Evolutionary conservation across 1,140 invertebrate genomes (phyloP).

Genomic region (Macrobrachium rosenbergii): DNA sequence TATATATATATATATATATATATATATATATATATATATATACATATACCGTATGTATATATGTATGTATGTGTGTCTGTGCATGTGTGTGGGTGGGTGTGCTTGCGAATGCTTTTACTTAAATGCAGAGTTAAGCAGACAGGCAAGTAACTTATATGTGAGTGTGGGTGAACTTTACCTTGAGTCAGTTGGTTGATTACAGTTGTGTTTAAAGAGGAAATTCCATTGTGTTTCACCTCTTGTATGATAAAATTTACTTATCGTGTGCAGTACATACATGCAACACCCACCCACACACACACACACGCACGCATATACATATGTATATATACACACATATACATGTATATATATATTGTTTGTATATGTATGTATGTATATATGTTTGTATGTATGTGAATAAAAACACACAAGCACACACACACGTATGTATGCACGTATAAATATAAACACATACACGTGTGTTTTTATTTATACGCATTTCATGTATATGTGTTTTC

Average conservation of each 20-base stretch:
- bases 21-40: conserved; percentile 29
- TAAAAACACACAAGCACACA: too few species aligned
- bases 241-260: neutral
- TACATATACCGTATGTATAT: neutral
- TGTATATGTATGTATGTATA: neutral
- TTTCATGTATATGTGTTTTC: too few species aligned
- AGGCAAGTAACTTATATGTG: neutral
- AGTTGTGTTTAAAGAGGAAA: too few species aligned
- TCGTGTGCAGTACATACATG: neutral
- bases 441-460: too few species aligned
- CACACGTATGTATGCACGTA: too few species aligned
- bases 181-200: neutral
- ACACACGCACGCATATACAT: too few species aligned
- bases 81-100: neutral
- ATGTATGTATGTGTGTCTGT: neutral
- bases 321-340: too few species aligned
- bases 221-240: too few species aligned
- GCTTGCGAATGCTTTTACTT: neutral
- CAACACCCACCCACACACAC: too few species aligned
- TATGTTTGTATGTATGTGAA: too few species aligned
- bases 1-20: conserved; percentile 26
- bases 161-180: neutral
- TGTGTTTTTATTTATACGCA: too few species aligned
- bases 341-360: too few species aligned
- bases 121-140: neutral